A percentile compares a stretch with the other conserved stretches of the same genome.
These are phyloP conservation scores for Drosophila subquinaria DNA, from an alignment of 2,888 invertebrate species.

Conservation along the genomic window DNA sequence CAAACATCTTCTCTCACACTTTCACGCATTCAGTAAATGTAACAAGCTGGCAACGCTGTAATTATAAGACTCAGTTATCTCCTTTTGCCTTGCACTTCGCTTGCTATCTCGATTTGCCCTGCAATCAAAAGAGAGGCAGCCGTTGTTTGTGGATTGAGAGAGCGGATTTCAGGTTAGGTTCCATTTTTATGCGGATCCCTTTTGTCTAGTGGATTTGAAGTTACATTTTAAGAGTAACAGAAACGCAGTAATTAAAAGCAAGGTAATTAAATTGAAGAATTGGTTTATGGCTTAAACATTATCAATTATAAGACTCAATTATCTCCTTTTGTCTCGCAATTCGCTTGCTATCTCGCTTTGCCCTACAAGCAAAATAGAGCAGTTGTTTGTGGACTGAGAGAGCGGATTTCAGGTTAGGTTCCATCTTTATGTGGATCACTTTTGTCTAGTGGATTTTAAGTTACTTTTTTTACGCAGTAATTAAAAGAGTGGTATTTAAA, in stretches of 20 bases:
- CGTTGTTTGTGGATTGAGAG: neutral
- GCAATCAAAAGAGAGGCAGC: neutral
- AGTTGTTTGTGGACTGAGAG: neutral
- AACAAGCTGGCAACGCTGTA: constrained; percentile 18
- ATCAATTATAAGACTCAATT: constrained; percentile 55
- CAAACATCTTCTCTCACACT: neutral
- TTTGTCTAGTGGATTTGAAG: neutral
- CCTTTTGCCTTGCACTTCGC: neutral
- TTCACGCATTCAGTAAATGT: neutral
- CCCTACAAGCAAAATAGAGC: neutral
- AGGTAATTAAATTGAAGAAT: constrained; percentile 63
- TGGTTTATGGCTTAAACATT: constrained; percentile 80
- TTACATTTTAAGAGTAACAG: neutral
- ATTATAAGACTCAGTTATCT: neutral
- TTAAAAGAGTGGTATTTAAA: constrained; percentile 7
- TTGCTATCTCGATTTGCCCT: neutral
- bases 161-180: neutral
- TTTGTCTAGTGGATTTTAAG: neutral
- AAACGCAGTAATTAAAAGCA: neutral
- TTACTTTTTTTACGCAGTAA: neutral
- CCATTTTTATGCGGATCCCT: neutral
- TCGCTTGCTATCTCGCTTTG: neutral
- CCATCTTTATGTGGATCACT: neutral
- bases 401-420: neutral
- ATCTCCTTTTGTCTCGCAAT: neutral